Conservation (phyloP, 2,113 vertebrate genomes). For the Heterotis niloticus region DNA sequence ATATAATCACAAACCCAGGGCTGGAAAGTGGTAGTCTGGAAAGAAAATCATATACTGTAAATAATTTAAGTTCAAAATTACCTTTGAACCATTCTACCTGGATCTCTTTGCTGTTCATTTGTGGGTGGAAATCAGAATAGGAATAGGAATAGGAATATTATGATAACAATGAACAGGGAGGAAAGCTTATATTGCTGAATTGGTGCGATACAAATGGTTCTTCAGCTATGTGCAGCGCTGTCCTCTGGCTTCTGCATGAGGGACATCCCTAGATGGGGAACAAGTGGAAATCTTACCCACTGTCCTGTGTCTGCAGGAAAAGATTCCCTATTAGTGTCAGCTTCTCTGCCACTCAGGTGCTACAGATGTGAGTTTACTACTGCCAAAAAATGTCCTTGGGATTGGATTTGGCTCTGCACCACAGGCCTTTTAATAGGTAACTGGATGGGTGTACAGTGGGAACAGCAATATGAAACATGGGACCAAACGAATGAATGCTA, state of each 20-base stretch:
- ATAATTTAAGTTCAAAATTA: not conserved
- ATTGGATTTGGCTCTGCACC: conserved; percentile 3
- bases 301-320: not conserved
- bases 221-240: conserved; percentile 47
- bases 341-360: conserved; percentile 46
- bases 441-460: not conserved
- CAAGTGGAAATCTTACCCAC: not conserved
- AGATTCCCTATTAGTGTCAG: conserved; percentile 40
- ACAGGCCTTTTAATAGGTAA: conserved; percentile 16
- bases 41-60: not conserved
- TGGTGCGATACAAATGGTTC: conserved; percentile 48
- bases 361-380: conserved; percentile 44
- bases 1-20: not conserved
- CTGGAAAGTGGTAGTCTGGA: not conserved
- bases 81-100: not conserved
- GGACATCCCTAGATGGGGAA: conserved; percentile 27
- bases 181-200: conserved; percentile 51
- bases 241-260: conserved; percentile 45
- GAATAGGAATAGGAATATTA: no score
- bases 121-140: conserved; percentile 41
- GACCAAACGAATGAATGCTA: not conserved
- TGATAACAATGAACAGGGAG: conserved; percentile 48
- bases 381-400: conserved; percentile 36
- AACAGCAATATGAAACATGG: not conserved
- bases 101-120: not conserved